These are phyloP conservation scores for Seira ritae DNA, from an alignment of 2,888 invertebrate genomes.

Conservation along the genomic window DNA sequence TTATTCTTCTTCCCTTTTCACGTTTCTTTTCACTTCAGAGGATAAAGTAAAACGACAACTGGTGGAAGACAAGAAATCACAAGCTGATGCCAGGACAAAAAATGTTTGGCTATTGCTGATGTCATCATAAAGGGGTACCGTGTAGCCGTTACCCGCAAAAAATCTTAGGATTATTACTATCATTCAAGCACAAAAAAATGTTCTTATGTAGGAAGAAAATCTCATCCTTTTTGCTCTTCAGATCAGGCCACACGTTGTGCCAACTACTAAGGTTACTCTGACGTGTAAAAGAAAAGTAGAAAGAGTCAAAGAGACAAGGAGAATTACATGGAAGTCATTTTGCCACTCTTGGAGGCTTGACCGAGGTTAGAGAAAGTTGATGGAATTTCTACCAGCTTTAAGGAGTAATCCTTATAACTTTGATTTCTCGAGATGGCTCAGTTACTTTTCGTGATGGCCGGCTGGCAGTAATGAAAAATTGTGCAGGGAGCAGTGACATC, in stretches of 20 bases:
- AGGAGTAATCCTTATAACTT: no score
- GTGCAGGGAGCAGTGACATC: background rate
- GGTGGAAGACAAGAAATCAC: conserved; percentile 43
- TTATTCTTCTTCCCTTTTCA: conserved; percentile 15
- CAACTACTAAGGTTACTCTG: background rate
- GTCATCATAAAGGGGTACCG: conserved; percentile 18
- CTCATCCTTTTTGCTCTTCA: background rate
- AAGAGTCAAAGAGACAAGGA: conserved; percentile 4
- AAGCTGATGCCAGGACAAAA: conserved; percentile 44
- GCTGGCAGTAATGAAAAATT: conserved; percentile 6
- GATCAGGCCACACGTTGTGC: background rate
- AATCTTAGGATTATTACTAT: background rate
- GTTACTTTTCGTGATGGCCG: background rate
- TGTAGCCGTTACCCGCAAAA: background rate
- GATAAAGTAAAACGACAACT: conserved; percentile 16
- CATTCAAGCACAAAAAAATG: conserved; percentile 24
- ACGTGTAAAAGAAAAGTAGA: background rate
- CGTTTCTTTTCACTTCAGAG: conserved; percentile 7
- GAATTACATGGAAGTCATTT: conserved; percentile 10
- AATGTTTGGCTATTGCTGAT: conserved; percentile 52
- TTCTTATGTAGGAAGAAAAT: background rate
- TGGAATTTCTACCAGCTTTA: background rate
- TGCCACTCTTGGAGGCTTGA: background rate
- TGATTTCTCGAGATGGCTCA: background rate
- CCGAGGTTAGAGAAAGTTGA: conserved; percentile 2